A percentile compares a stretch with the other conserved stretches of the same genome.
phyloP scores from a whole-genome alignment of 1,140 invertebrate species.

The Aplysia californica region DNA sequence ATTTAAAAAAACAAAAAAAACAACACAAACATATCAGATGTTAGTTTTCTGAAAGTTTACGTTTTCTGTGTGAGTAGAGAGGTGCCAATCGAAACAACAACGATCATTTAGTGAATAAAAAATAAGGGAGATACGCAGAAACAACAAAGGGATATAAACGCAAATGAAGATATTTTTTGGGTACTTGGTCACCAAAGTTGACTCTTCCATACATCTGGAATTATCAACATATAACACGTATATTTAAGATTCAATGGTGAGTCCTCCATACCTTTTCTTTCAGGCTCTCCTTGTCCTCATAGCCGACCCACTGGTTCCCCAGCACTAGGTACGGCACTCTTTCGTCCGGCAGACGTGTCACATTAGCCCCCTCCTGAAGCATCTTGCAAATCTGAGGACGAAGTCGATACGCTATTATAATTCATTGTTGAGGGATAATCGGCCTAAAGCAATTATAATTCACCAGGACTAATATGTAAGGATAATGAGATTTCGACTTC shows the following conservation, averaged over 20 bases:
- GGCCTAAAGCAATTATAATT: too few species aligned
- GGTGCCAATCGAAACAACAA: not conserved
- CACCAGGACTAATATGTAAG: too few species aligned
- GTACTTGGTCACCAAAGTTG: too few species aligned
- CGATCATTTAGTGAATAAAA: not conserved
- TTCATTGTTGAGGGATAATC: too few species aligned
- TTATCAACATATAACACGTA: not conserved
- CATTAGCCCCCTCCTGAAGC: slow-evolving; percentile 38
- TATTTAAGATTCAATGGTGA: not conserved
- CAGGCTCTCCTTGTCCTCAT: slow-evolving; percentile 83
- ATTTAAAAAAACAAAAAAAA: too few species aligned
- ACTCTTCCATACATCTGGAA: not conserved
- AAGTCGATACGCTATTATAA: too few species aligned
- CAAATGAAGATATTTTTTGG: not conserved
- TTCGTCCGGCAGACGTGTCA: slow-evolving; percentile 73
- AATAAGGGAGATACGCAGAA: too few species aligned
- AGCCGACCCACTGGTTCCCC: slow-evolving; percentile 89
- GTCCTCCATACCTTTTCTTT: slow-evolving; percentile 73
- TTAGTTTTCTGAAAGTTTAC: not conserved
- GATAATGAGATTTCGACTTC: too few species aligned
- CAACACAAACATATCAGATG: not conserved
- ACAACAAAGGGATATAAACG: too few species aligned
- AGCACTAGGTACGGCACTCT: slow-evolving; percentile 81
- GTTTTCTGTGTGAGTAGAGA: not conserved
- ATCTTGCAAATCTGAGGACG: slow-evolving; percentile 42